Base-by-base conservation (phyloP, 1,140 invertebrate species). In the Rhizoglyphus robini region DNA sequence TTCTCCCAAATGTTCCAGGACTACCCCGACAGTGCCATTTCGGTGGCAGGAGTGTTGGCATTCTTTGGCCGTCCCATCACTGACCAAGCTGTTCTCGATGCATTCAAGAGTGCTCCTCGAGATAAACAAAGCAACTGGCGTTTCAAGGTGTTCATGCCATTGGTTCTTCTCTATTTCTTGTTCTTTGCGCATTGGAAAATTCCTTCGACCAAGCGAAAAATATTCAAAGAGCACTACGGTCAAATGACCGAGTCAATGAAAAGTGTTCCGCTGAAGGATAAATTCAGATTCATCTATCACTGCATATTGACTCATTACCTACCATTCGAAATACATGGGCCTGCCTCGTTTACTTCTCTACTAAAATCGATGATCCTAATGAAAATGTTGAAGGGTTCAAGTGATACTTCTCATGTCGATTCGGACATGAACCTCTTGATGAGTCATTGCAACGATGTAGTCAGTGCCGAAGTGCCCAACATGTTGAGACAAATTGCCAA, bases 371-470 rank as follows among this genome's bases (percentile, higher is more conserved):
- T 63, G 23, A 13, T 58, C 5, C 32, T 63, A 31, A 63, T 32
- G 61, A 58, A 31, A 8, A 13, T 31, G 3, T 36, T 63, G 32
- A 36, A 63, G 32, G 20, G 54, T n/a, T 4, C 23, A 20, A 8
- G 4, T 25, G 32, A 13, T 15, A 27, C 51, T 25, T 25, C 23
- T 4, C 11, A 66, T 41, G 34, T 83, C 66, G 82, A 81, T 68
- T 75, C 78, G 23, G 86, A 87, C 72, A 79, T 81, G 18, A 80
- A 82, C 0, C 66, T 77, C 30, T 70, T 88, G 4, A 74, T 88
- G n/a, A 81, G 82, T 8, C 81, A 83, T 0, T 83, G 82, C 32
- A 63, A 63, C 47, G 65, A 36, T 41, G 65, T 66, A 4, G 23
- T 66, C 25, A 67, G 64, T 31, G 65, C 65, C 31, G 62, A 66